Evolutionary conservation across 1,140 invertebrate genomes (phyloP).

Genomic region (Arion vulgaris): DNA sequence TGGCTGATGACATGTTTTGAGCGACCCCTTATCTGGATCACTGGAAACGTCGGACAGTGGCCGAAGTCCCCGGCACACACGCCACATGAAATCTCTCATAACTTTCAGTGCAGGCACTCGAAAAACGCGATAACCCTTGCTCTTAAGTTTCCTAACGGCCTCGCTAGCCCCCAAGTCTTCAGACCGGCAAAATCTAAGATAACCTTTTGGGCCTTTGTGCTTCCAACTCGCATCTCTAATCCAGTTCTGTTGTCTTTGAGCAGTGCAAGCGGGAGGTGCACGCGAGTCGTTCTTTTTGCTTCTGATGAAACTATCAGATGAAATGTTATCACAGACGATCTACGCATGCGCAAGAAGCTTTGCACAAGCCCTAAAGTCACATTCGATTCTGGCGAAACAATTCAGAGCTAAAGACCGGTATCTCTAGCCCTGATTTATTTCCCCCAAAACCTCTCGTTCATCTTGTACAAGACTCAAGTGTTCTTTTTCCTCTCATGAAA

Average conservation of each 20-base stretch:
- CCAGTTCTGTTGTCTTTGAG: conserved; percentile 20
- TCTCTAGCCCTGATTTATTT: background rate
- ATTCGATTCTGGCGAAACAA: background rate
- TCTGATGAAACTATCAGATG: conserved; percentile 14
- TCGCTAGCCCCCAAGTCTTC: background rate
- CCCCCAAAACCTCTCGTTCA: background rate
- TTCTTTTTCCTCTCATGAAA: no score
- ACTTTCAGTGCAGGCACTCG: conserved; percentile 5
- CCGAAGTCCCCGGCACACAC: background rate
- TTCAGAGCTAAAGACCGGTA: background rate
- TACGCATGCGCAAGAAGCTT: conserved; percentile 7
- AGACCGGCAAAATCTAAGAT: conserved; percentile 18
- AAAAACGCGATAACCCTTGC: conserved; percentile 5
- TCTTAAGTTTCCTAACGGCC: conserved; percentile 4
- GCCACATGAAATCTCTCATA: conserved; percentile 13
- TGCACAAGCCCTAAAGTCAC: conserved; percentile 6
- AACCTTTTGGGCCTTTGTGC: conserved; percentile 33
- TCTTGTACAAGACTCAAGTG: no score
- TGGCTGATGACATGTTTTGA: conserved; percentile 9
- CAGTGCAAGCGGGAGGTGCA: background rate
- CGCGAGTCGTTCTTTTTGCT: background rate
- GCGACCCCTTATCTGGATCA: conserved; percentile 1
- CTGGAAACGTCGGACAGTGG: background rate
- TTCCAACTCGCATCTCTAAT: background rate
- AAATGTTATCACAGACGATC: conserved; percentile 16